A percentile compares a stretch with the other conserved stretches of the same genome.
phyloP scores from a whole-genome alignment of 2,888 invertebrate species.

The Uropetala carovei region DNA sequence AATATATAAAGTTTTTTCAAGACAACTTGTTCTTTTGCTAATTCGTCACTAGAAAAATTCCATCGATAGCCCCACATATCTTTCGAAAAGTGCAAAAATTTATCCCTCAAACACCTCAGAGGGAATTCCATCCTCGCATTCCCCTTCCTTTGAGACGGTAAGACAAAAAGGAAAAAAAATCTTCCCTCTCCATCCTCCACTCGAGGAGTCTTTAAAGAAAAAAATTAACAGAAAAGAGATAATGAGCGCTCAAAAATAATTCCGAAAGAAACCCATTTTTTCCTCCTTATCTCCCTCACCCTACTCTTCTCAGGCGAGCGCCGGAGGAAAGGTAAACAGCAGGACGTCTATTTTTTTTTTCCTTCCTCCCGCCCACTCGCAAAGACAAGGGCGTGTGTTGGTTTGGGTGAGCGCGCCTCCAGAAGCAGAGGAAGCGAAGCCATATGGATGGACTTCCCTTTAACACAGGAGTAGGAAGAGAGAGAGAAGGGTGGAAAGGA shows the following conservation, averaged over 20 bases:
- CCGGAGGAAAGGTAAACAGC: background rate
- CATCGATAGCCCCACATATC: background rate
- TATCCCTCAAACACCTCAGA: background rate
- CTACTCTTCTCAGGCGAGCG: background rate
- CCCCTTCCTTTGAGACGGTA: background rate
- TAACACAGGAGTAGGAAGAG: no score
- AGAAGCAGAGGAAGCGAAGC: background rate
- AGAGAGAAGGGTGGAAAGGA: no score
- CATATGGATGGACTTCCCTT: background rate
- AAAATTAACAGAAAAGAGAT: background rate
- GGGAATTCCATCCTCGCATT: background rate
- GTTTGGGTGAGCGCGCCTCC: background rate
- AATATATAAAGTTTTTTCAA: no score
- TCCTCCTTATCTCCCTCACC: background rate
- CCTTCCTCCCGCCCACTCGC: background rate
- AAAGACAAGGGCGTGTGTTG: conserved; percentile 3
- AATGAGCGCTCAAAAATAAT: conserved; percentile 9
- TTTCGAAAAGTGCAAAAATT: background rate
- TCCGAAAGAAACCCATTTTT: background rate
- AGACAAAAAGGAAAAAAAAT: background rate
- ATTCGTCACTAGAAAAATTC: background rate
- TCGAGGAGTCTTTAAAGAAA: background rate
- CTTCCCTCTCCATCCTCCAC: background rate
- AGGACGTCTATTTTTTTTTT: background rate
- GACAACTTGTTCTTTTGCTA: no score